phyloP scores from a whole-genome alignment of 35 echinoderm and acorn worm species.

The Stichopus chloronotus region DNA sequence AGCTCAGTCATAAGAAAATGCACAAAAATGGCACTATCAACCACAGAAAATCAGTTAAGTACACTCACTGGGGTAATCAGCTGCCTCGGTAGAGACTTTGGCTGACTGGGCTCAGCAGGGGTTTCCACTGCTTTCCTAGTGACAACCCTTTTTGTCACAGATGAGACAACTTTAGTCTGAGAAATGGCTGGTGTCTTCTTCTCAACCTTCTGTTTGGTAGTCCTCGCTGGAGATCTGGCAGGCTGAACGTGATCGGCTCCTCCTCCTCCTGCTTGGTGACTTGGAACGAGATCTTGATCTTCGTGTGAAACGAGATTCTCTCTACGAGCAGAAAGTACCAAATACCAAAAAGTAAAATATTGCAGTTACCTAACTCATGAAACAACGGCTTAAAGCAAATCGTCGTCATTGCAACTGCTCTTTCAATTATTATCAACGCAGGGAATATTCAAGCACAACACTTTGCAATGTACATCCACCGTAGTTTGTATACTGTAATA shows the following conservation, averaged over 20 bases:
- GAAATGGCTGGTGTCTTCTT: constrained; percentile 15
- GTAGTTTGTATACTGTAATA: too few species aligned
- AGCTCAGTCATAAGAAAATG: too few species aligned
- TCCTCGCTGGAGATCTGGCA: constrained; percentile 54
- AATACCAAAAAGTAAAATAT: not conserved
- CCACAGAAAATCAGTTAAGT: not conserved
- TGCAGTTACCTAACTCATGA: not conserved
- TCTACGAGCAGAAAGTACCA: constrained; percentile 30
- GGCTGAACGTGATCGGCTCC: constrained; percentile 60
- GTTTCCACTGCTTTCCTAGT: not conserved
- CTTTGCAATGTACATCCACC: too few species aligned
- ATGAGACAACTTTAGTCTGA: constrained; percentile 9
- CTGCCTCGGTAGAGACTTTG: not conserved
- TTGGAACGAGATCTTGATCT: constrained; percentile 57
- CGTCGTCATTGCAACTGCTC: too few species aligned
- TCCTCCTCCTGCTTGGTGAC: constrained; percentile 35
- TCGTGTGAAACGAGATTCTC: constrained; percentile 29
- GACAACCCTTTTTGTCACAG: not conserved
- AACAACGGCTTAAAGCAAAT: not conserved
- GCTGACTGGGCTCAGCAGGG: constrained; percentile 19
- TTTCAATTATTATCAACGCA: too few species aligned
- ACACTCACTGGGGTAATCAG: constrained; percentile 34
- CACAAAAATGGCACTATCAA: too few species aligned
- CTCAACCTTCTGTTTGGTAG: not conserved
- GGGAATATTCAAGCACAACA: too few species aligned